Conservation (phyloP, 2,113 vertebrate genomes). For the Eulacestoma nigropectus region DNA sequence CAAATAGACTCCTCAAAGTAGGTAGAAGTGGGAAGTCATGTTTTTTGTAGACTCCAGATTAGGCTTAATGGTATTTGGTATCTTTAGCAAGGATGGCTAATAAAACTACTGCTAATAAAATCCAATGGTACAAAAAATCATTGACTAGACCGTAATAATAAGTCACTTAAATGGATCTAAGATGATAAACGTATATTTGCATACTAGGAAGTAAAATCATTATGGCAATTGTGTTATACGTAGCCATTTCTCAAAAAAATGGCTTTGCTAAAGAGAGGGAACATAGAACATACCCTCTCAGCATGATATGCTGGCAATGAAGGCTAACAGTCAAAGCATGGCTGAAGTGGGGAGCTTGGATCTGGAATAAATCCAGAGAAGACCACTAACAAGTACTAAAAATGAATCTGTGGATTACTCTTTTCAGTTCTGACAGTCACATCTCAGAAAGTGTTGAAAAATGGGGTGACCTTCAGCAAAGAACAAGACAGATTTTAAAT, state of each 20-base stretch:
- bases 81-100: not conserved
- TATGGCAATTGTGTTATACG: not conserved
- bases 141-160: not conserved
- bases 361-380: not conserved
- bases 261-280: not conserved
- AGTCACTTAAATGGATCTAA: not conserved
- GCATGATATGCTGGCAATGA: not conserved
- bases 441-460: not conserved
- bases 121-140: not conserved
- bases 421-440: not conserved
- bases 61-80: not conserved
- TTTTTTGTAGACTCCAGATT: not conserved
- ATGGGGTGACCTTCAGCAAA: not conserved
- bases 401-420: not conserved
- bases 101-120: not conserved
- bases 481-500: not conserved
- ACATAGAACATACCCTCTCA: not conserved
- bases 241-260: not conserved
- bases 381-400: not conserved
- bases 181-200: not conserved
- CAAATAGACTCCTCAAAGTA: not conserved
- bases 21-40: not conserved
- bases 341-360: not conserved
- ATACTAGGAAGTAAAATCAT: not conserved
- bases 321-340: not conserved